A percentile compares a stretch with the other conserved stretches of the same genome.
phyloP scores from a whole-genome alignment of 2,888 invertebrate genomes.

The Hyposoter didymator region DNA sequence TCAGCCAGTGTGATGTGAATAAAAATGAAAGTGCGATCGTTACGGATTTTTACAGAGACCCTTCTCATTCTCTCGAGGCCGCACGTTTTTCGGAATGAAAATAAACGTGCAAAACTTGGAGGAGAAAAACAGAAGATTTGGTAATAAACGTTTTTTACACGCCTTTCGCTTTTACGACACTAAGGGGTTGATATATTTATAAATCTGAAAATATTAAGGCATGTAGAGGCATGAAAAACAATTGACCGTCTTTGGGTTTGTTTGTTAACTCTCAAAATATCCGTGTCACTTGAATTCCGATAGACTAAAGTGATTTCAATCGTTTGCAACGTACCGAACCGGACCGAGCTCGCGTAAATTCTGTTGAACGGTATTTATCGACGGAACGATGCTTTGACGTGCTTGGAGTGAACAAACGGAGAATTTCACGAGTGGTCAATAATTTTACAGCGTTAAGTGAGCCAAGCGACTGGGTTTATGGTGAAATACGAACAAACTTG shows the following conservation, averaged over 20 bases:
- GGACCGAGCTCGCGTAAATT: background rate
- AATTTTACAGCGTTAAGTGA: background rate
- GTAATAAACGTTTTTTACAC: constrained; percentile 9
- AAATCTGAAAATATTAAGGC: background rate
- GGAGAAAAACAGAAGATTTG: background rate
- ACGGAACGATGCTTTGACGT: background rate
- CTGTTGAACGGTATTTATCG: background rate
- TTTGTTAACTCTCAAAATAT: background rate
- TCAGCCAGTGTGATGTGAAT: constrained; percentile 11
- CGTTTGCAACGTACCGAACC: background rate
- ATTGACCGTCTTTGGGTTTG: background rate
- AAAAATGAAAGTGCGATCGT: constrained; percentile 29
- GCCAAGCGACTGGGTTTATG: background rate
- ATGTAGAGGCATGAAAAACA: background rate
- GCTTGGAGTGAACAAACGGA: background rate
- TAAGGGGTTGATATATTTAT: background rate
- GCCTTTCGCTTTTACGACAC: background rate
- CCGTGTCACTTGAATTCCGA: background rate
- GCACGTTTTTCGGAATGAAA: constrained; percentile 14
- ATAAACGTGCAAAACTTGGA: background rate
- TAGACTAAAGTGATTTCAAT: background rate
- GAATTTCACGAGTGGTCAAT: constrained; percentile 4
- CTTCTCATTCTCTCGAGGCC: background rate
- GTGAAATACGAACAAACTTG: constrained; percentile 38
- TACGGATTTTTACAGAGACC: constrained; percentile 4